Conservation (phyloP, 2,888 invertebrate genomes). For the Idaea dimidiata region DNA sequence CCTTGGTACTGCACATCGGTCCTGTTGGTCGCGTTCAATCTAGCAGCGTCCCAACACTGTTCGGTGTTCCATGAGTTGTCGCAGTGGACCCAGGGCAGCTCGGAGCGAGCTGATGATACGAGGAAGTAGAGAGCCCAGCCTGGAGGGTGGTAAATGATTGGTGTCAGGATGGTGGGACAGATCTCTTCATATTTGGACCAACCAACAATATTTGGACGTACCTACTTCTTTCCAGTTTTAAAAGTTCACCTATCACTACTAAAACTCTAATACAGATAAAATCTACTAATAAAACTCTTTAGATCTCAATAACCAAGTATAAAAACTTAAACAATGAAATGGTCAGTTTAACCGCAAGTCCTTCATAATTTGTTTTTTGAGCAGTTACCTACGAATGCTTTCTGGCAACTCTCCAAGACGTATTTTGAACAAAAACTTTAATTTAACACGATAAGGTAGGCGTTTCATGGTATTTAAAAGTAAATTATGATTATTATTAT, state of each 20-base stretch:
- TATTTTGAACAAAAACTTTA: neutral
- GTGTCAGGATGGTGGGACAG: neutral
- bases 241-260: no score
- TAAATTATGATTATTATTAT: slow-evolving; percentile 12
- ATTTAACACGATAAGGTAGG: neutral
- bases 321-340: neutral
- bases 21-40: slow-evolving; percentile 56
- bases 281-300: no score
- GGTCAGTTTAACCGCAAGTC: neutral
- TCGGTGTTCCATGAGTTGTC: slow-evolving; percentile 91
- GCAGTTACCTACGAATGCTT: neutral
- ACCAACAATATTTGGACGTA: no score
- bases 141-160: slow-evolving; percentile 26
- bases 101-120: slow-evolving; percentile 84
- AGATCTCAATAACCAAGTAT: neutral
- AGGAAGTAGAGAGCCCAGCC: slow-evolving; percentile 91
- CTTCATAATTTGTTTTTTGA: neutral
- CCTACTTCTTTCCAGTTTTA: no score
- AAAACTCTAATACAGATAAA: neutral
- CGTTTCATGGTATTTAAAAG: slow-evolving; percentile 2
- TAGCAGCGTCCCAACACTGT: slow-evolving; percentile 82
- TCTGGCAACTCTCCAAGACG: neutral
- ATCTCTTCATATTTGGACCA: no score
- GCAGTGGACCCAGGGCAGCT: slow-evolving; percentile 91
- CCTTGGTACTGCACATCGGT: slow-evolving; percentile 73